Evolutionary conservation across 1,140 invertebrate species (phyloP), one percentile per base, ranked within the genome.

Genomic region (Drosophila pectinifera): DNA sequence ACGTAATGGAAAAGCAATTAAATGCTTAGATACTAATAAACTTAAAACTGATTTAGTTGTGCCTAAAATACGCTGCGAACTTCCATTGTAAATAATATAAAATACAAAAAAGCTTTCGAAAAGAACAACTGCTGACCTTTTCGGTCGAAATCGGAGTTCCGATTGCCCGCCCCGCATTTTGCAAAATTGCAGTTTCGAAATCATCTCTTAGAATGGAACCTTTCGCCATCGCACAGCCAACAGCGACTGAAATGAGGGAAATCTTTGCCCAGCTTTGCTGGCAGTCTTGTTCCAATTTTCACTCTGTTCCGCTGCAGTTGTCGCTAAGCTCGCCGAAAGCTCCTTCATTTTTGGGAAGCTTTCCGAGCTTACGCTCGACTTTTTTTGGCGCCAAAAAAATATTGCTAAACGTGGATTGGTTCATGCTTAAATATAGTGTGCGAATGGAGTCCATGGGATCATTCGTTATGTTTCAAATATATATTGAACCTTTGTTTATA

Each of bases 361-460:
- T 75, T 58, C 13, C 10, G n/a, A 68, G 73, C 64, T 68, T 68
- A 24, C 38, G 11, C 18, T n/a, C 10, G 18, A 28, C 18, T 78
- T 75, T 42, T 81, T 82, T 82, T 78, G 79, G 73, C 73, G 79
- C 79, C 79, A 82, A 82, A 80, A 69, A 69, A 57, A 49, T 58
- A 46, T 45, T 63, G 20, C 20, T 62, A 3, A 61, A 64, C 55
- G 7, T 38, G 28, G 41, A 42, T 53, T 64, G 69, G 58, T 42
- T 38, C n/a, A 3, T 24, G 4, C 2, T 5, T 14, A 36, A 41
- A 13, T 54, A 64, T 59, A 55, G 73, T 48, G 20, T 34, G 28
- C 16, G 3, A 0, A 5, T 5, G 0, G 38, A 38, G 24, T 67
- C 11, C 26, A 11, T 54, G 10, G 1, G 31, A 22, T 1, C 1